phyloP scores from a whole-genome alignment of 2,113 vertebrate genomes.

The Typhlomys cinereus region DNA sequence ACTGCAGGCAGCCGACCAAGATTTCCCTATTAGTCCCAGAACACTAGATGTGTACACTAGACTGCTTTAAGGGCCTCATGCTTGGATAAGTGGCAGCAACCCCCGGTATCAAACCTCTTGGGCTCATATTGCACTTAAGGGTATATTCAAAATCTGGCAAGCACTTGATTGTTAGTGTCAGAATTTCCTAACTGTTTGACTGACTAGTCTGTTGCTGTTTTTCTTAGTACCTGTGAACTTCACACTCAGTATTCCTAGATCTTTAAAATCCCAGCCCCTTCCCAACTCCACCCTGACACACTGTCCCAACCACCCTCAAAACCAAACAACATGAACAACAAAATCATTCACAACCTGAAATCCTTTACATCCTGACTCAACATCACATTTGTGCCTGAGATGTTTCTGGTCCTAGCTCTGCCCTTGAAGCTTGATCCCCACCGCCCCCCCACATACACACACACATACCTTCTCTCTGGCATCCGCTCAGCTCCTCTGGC shows the following conservation, averaged over 20 bases:
- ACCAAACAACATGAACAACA: not conserved
- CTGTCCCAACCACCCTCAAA: not conserved
- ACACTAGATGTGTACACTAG: not conserved
- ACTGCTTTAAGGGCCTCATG: not conserved
- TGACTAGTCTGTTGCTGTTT: not conserved
- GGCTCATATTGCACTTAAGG: not conserved
- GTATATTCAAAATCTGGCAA: not conserved
- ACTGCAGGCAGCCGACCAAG: not conserved
- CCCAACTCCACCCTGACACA: too few species aligned
- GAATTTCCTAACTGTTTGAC: slow-evolving; percentile 17
- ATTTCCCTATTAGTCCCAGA: not conserved
- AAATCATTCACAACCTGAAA: not conserved
- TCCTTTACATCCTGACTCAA: not conserved
- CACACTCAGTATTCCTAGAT: not conserved
- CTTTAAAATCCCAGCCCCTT: not conserved
- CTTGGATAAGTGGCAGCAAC: not conserved
- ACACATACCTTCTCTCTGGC: not conserved
- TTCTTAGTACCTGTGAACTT: not conserved
- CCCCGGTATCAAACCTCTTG: not conserved
- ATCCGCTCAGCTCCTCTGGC: not conserved
- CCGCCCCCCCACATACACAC: too few species aligned
- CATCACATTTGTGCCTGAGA: not conserved
- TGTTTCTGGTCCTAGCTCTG: not conserved
- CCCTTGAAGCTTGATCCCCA: not conserved
- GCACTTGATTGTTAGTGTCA: not conserved